Evolutionary conservation across 1,140 invertebrate genomes (phyloP).

Genomic region (Asbolus verrucosus): DNA sequence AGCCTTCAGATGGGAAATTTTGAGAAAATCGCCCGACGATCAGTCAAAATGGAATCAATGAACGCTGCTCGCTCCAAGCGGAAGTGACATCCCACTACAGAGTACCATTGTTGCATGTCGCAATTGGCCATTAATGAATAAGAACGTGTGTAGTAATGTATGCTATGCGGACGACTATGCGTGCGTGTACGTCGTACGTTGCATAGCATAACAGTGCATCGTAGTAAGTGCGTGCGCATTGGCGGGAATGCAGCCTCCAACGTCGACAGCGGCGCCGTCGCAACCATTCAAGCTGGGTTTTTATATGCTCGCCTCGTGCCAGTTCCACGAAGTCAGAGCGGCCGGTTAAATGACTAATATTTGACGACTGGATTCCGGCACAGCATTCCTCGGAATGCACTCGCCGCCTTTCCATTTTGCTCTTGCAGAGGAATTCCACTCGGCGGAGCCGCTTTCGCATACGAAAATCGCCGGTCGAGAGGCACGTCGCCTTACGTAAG

Average conservation of each 20-base stretch:
- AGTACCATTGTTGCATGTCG: neutral
- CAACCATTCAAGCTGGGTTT: conserved; percentile 16
- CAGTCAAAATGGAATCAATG: too few species aligned
- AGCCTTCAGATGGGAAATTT: too few species aligned
- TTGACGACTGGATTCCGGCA: conserved; percentile 33
- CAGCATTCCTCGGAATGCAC: conserved; percentile 21
- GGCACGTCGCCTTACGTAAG: too few species aligned
- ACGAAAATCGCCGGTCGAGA: neutral
- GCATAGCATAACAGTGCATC: conserved; percentile 2
- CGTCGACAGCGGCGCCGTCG: neutral
- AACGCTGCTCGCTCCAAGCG: neutral
- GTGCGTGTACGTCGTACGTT: neutral
- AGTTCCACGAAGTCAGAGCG: conserved; percentile 17
- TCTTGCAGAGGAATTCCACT: conserved; percentile 5
- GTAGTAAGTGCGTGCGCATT: conserved; percentile 30
- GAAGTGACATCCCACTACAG: neutral
- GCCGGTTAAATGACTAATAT: conserved; percentile 36
- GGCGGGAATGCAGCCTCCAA: conserved; percentile 1
- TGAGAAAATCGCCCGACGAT: too few species aligned
- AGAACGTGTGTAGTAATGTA: conserved; percentile 8
- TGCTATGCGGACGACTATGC: neutral
- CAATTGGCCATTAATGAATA: conserved; percentile 17
- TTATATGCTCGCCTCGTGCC: conserved; percentile 10
- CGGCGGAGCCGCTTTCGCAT: conserved; percentile 7
- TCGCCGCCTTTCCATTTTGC: conserved; percentile 19